A percentile compares a stretch with the other conserved stretches of the same genome.
Conservation (phyloP, 1,140 invertebrate species). For the Listronotus oregonensis region DNA sequence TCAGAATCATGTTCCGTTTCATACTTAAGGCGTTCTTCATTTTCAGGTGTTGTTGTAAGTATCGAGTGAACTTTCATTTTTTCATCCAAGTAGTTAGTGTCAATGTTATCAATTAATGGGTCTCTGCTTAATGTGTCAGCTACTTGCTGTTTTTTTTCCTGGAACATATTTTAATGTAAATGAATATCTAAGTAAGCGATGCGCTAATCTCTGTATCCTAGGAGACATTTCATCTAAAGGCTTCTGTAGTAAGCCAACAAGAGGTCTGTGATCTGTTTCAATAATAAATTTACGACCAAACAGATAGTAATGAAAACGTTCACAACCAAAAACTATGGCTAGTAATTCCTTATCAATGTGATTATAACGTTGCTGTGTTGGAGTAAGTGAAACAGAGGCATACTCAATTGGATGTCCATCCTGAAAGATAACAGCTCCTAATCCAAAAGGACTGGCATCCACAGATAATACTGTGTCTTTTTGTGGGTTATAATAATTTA, state of each 20-base stretch:
- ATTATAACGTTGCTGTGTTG: constrained; percentile 2
- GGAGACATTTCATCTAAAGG: constrained; percentile 19
- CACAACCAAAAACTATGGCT: too few species aligned
- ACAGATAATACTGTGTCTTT: constrained; percentile 54
- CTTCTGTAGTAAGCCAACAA: constrained; percentile 16
- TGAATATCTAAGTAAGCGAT: too few species aligned
- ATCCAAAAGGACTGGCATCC: constrained; percentile 59
- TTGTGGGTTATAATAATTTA: constrained; percentile 44
- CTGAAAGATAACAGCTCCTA: constrained; percentile 59
- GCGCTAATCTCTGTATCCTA: constrained; percentile 8
- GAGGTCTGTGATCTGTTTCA: too few species aligned
- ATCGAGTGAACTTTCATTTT: too few species aligned
- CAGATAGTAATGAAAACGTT: too few species aligned
- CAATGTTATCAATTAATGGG: constrained; percentile 3
- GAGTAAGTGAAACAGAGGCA: constrained; percentile 2
- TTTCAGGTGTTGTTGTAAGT: too few species aligned
- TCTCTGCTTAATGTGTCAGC: constrained; percentile 7
- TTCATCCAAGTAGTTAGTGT: not conserved
- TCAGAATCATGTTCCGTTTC: too few species aligned
- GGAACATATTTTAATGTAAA: too few species aligned
- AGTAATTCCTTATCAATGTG: too few species aligned
- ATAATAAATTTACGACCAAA: too few species aligned
- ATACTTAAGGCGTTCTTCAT: too few species aligned
- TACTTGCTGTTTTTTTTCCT: too few species aligned
- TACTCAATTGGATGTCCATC: constrained; percentile 13